Evolutionary conservation across 2,797 vertebrate genomes (phyloP), one percentile per base, ranked within the genome.

Genomic region (Etheostoma nigrum): DNA sequence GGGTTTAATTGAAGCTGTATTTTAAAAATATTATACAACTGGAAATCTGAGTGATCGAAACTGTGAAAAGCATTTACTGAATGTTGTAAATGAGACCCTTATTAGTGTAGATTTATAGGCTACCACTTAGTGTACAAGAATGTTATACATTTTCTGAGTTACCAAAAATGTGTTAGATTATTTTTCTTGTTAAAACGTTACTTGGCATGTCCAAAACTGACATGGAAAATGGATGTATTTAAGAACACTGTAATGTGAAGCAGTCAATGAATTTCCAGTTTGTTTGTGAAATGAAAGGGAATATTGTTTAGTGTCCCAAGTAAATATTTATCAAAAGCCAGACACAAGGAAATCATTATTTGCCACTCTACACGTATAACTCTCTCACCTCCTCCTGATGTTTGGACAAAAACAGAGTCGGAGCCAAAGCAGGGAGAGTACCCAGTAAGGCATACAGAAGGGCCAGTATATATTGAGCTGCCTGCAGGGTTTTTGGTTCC

Each of bases 341-440:
- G 79, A 93, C 88, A 97, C 97, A 97, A 94, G 90, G 84, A 82
- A 74, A 84, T 88, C 94, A 94, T 97, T 96, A 93, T 98, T 92
- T 92, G 88, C 81, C 78, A 74, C 85, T 92, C 89, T 92, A 88
- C 92, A 86, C 82, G 19, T 85, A 90, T 87, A 90, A 92, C 85
- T 89, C 87, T 85, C 85, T 91, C 90, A 85, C 86, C 88, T 85
- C 83, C 79, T 82, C 88, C 95, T 94, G 92, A 81, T 90, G 89
- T 92, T 93, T 87, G 83, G 86, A 82, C 86, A 88, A 91, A 91
- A 84, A 89, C 76, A 83, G 5, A 42, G 62, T 81, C 91, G 94
- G 94, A 96, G 84, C 90, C 93, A 91, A 90, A 76, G 91, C 79
- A 83, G 58, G 77, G 74, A 72, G 48, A 88, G 89, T 77, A 84